phyloP scores from a whole-genome alignment of 2,113 vertebrate genomes.

The Hiodon tergisus region DNA sequence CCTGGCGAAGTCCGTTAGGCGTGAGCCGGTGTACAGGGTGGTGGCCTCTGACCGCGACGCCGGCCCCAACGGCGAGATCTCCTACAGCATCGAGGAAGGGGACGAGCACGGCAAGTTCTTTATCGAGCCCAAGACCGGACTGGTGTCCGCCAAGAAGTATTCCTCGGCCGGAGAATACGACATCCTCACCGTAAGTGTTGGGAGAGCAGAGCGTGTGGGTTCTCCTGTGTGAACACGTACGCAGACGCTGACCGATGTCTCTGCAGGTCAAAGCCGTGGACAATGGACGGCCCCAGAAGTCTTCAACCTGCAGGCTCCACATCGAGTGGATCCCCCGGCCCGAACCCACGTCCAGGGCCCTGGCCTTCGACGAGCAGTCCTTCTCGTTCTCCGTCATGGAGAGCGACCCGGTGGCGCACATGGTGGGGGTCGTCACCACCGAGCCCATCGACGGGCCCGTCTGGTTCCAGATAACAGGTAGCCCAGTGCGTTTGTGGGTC shows the following conservation, averaged over 20 bases:
- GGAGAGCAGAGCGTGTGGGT: too few relatives aligned
- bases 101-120: conserved; percentile 92
- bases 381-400: conserved; percentile 95
- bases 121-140: conserved; percentile 91
- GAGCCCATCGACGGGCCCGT: conserved; percentile 75
- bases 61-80: conserved; percentile 90
- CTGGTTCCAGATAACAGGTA: conserved; percentile 98
- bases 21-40: conserved; percentile 87
- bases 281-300: conserved; percentile 94
- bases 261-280: conserved; percentile 93
- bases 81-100: conserved; percentile 93
- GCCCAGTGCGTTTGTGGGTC: neutral
- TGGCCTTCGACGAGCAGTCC: conserved; percentile 83
- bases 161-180: conserved; percentile 89
- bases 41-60: conserved; percentile 84
- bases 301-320: conserved; percentile 84
- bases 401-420: conserved; percentile 92
- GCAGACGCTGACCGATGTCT: too few relatives aligned
- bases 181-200: conserved; percentile 81
- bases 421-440: conserved; percentile 88
- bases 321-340: conserved; percentile 95
- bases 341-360: conserved; percentile 53
- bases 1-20: conserved; percentile 63
- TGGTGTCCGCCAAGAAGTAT: conserved; percentile 89
- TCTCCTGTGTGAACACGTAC: too few relatives aligned